Base-by-base conservation (phyloP, 2,888 invertebrate species). In the Cataglyphis cursor region DNA sequence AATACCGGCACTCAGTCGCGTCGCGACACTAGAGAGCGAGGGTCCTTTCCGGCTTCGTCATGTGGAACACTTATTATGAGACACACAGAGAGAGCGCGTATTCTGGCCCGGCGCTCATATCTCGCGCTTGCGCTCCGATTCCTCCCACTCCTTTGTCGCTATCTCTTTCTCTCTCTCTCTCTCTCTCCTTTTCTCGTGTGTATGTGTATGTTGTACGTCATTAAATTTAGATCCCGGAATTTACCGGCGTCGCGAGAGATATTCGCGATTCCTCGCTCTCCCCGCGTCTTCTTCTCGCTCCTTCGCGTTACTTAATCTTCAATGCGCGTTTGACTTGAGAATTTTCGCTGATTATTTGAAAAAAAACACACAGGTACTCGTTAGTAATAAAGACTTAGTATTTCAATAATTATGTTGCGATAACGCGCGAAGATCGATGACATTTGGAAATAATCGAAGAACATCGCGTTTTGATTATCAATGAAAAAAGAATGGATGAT, bases 161-260 rank as follows among this genome's bases (percentile, higher is more conserved):
- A 21, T 9, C 0, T 54, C 44, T 59, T 5, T 59, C 18, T 21
- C 38, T 57, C 59, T 12, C 15, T 24, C 18, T 48, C n/a, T 48
- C 18, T 35, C 24, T 28, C 54, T 15, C 57, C 18, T 28, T 12
- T 51, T 28, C 10, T 10, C 54, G 15, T 65, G 6, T 10, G 1
- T 38, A 4, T 15, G n/a, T 44, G n/a, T 35, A 15, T 28, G 38
- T 24, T 12, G 38, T 66, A 54, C 24, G 24, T 51, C 68, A 76
- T 75, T 75, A 76, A 76, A 76, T 76, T 76, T 76, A 76, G 76
- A 66, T 38, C 51, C 54, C 68, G 41, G 66, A 76, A 66, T 76
- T 38, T 38, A 75, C 64, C 51, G 64, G 51, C 64, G 18, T 48
- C 51, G 48, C n/a, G 35, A 24, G 75, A 66, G 38, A 18, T 24